Base-by-base conservation (phyloP, 2,888 invertebrate genomes). In the Lydus trimaculatus region DNA sequence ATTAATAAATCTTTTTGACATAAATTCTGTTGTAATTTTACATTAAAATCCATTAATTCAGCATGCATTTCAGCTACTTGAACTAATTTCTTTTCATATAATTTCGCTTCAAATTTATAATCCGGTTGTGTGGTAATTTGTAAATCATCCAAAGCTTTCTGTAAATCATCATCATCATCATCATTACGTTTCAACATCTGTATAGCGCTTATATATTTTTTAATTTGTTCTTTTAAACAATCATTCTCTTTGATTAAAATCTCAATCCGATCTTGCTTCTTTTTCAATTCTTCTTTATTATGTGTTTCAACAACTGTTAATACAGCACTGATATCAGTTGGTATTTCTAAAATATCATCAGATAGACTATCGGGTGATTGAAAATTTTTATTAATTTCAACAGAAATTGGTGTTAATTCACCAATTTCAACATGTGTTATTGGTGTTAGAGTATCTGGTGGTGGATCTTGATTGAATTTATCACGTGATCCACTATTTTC, bases 51-150 rank as follows among this genome's bases (percentile, higher is more conserved):
- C 93, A 96, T 95, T 63, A 97, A 86, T 82, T 97, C 96, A 0
- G 95, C 96, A 80, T 96, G 96, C 96, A 97, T 97, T 86, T 96
- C 95, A 2, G 96, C 96, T 0, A 96, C 95, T 90, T 96, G 96
- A 65, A 96, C 92, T 60, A 96, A 87, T 86, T 96, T 96, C 78
- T 89, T 90, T 84, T 96, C 94, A 85, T 94, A 96, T 74, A 94
- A 91, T 77, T 89, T 90, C 23, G 93, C 91, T 86, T 95, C 95
- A 69, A 89, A 90, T 73, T 88, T 88, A 78, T 88, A 87, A 81
- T 89, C 87, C 0, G 84, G 83, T 71, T 84, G 79, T 75, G 58
- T 77, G 77, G 86, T 86, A 15, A 82, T 76, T 58, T 83, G 80
- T 62, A 84, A 72, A 28, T 78, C 81, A 56, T 83, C 83, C 48